These are phyloP conservation scores for Dioctria rufipes DNA, from an alignment of 2,888 invertebrate genomes.

Conservation along the genomic window DNA sequence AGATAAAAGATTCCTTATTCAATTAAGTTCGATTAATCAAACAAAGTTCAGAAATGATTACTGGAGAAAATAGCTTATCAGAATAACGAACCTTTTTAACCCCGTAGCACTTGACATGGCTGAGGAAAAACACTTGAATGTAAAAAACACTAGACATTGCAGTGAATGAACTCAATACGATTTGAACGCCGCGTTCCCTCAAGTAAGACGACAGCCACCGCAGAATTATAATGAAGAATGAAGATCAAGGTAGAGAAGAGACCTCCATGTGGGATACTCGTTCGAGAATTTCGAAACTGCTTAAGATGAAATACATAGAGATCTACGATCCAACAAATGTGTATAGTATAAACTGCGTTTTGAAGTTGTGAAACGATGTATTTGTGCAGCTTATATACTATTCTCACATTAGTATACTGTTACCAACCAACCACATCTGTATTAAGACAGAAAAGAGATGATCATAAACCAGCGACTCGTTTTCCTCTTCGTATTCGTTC, in stretches of 20 bases:
- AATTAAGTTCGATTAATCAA: neutral
- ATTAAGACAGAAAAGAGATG: no score
- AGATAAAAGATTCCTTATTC: neutral
- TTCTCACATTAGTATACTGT: no score
- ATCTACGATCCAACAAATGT: no score
- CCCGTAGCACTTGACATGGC: slow-evolving; percentile 21
- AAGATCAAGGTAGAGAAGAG: neutral
- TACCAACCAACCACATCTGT: no score
- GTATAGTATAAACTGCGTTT: no score
- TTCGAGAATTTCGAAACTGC: neutral
- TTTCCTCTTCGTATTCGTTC: no score
- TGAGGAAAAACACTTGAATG: slow-evolving; percentile 26
- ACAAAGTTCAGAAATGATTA: neutral
- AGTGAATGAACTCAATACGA: neutral
- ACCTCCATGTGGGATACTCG: neutral
- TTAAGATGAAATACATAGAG: no score
- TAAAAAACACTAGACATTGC: neutral
- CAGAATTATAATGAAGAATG: neutral
- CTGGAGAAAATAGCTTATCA: neutral
- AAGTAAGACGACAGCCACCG: slow-evolving; percentile 13
- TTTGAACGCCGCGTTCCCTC: neutral
- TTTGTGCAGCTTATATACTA: no score
- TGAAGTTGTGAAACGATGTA: no score
- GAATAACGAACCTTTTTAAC: slow-evolving; percentile 16
- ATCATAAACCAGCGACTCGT: no score